Conservation (phyloP, 2,888 invertebrate species). For the Tupiocoris notatus region DNA sequence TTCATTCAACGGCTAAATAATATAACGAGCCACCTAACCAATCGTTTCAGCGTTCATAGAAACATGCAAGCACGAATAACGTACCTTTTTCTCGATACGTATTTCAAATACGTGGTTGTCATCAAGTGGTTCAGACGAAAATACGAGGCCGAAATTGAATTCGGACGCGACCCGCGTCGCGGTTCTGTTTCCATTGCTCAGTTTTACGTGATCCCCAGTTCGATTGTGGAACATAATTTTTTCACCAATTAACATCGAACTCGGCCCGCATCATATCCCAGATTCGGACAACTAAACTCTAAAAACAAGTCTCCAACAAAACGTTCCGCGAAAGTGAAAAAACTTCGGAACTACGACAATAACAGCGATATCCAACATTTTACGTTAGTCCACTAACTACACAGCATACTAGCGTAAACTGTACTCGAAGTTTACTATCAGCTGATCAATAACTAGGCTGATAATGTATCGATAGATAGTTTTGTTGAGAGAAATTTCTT, state of each 20-base stretch:
- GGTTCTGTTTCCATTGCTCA: slow-evolving; percentile 79
- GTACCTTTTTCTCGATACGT: slow-evolving; percentile 84
- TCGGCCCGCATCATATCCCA: not conserved
- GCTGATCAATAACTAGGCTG: not conserved
- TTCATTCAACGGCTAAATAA: too few species aligned
- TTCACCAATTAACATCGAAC: not conserved
- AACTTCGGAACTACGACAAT: too few species aligned
- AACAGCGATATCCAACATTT: too few species aligned
- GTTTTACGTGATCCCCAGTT: slow-evolving; percentile 80
- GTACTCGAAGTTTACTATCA: not conserved
- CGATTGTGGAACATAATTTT: slow-evolving; percentile 67
- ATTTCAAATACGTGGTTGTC: slow-evolving; percentile 85
- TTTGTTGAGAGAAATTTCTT: too few species aligned
- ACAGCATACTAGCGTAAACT: not conserved
- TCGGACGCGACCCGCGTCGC: slow-evolving; percentile 77
- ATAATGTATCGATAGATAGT: too few species aligned
- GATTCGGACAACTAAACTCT: not conserved
- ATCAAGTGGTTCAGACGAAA: slow-evolving; percentile 74
- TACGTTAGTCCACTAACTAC: too few species aligned
- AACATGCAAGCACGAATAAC: too few species aligned
- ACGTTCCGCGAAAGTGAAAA: not conserved
- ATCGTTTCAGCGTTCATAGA: too few species aligned
- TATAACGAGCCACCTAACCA: too few species aligned
- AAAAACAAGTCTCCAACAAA: not conserved
- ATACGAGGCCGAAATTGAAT: slow-evolving; percentile 84